phyloP scores from a whole-genome alignment of 2,797 vertebrate species.

The Phrynocephalus forsythii region DNA sequence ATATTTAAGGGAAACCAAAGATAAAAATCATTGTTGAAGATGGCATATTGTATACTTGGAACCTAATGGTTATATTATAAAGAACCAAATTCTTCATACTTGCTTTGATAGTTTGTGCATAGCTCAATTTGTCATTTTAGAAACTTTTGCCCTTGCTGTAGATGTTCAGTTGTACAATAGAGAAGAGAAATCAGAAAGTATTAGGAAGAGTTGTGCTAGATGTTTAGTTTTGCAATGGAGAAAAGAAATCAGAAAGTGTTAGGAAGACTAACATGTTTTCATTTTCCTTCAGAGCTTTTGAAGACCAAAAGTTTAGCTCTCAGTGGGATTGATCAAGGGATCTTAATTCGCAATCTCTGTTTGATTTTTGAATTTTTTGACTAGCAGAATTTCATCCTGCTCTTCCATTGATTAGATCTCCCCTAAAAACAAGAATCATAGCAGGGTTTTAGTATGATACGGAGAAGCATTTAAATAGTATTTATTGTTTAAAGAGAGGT shows the following conservation, averaged over 20 bases:
- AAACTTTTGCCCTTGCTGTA: too few species aligned
- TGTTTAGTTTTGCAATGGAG: too few species aligned
- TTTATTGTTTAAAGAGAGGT: neutral
- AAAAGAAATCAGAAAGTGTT: too few species aligned
- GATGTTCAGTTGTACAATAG: too few species aligned
- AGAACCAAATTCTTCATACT: too few species aligned
- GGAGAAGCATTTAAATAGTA: neutral
- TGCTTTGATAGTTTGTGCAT: neutral
- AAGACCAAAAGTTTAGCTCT: too few species aligned
- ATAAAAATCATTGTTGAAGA: neutral
- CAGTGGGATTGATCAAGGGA: too few species aligned
- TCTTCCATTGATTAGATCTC: neutral
- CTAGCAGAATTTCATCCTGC: neutral
- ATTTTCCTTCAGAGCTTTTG: neutral
- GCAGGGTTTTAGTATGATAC: neutral
- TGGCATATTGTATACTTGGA: too few species aligned
- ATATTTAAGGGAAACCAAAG: neutral
- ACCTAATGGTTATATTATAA: too few species aligned
- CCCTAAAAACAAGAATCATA: neutral
- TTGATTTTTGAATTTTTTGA: neutral
- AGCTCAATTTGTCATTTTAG: neutral
- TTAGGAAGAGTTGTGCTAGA: neutral
- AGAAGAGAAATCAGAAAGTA: too few species aligned
- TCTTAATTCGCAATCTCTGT: neutral
- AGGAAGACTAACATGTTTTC: neutral